Conservation (phyloP, 1,140 invertebrate species). For the Anastatus disparis region DNA sequence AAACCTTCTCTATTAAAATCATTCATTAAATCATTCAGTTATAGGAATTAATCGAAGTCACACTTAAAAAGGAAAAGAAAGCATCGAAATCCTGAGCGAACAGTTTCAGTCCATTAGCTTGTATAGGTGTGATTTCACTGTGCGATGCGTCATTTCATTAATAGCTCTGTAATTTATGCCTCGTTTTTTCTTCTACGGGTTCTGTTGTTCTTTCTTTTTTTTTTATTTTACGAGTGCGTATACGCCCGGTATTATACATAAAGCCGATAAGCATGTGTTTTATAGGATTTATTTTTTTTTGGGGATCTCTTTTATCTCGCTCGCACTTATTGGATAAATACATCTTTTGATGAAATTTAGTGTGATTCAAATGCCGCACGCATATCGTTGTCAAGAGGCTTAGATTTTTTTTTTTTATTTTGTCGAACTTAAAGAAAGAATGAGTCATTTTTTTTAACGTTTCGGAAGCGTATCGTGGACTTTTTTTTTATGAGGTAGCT, state of each 20-base stretch:
- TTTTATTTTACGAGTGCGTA: not conserved
- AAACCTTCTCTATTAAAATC: too few relatives aligned
- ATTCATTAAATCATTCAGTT: too few relatives aligned
- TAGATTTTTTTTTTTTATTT: too few relatives aligned
- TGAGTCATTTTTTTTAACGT: not conserved
- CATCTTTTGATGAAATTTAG: not conserved
- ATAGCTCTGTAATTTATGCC: constrained; percentile 29
- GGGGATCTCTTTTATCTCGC: too few relatives aligned
- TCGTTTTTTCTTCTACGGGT: not conserved
- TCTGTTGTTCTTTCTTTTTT: not conserved
- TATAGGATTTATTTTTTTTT: too few relatives aligned
- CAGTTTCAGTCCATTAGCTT: too few relatives aligned
- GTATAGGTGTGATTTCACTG: constrained; percentile 37
- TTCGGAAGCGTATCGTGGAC: not conserved
- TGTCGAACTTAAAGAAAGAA: too few relatives aligned
- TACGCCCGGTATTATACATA: not conserved
- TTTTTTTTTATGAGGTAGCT: not conserved
- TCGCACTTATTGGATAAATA: too few relatives aligned
- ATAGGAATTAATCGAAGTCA: too few relatives aligned
- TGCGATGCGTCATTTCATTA: constrained; percentile 36
- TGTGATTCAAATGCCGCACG: not conserved
- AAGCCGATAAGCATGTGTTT: not conserved
- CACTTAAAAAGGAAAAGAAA: constrained; percentile 30
- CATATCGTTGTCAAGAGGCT: not conserved
- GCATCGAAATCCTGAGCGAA: too few relatives aligned